Conservation (phyloP, 1,140 invertebrate genomes). For the Drosophila serrata region DNA sequence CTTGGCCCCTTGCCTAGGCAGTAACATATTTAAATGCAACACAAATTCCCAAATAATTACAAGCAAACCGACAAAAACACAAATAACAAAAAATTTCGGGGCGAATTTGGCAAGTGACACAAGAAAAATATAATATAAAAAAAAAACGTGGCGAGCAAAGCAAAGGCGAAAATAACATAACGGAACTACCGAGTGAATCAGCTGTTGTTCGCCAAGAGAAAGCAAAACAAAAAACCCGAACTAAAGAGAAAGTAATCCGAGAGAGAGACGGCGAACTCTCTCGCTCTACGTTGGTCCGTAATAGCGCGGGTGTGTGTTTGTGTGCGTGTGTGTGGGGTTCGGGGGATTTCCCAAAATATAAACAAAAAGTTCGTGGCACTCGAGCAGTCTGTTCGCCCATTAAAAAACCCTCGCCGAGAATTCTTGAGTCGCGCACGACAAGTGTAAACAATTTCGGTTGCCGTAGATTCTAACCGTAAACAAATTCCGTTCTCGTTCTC, state of each 20-base stretch:
- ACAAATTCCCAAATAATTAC: slow-evolving; percentile 38
- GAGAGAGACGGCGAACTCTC: slow-evolving; percentile 17
- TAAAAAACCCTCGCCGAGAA: slow-evolving; percentile 26
- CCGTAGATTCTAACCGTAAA: slow-evolving; percentile 23
- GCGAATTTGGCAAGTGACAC: slow-evolving; percentile 40
- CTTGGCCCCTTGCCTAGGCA: slow-evolving; percentile 33
- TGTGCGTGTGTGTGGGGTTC: not conserved
- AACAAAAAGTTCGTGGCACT: slow-evolving; percentile 41
- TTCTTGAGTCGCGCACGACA: slow-evolving; percentile 19
- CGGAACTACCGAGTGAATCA: slow-evolving; percentile 53
- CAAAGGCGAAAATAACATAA: slow-evolving; percentile 22
- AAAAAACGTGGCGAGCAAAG: slow-evolving; percentile 34
- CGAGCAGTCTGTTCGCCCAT: slow-evolving; percentile 41
- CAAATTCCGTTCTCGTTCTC: slow-evolving; percentile 20
- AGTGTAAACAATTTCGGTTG: slow-evolving; percentile 27
- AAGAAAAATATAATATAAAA: not conserved
- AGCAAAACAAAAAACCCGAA: slow-evolving; percentile 53
- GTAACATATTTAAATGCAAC: slow-evolving; percentile 32
- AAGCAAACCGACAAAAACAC: slow-evolving; percentile 15
- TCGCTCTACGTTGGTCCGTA: slow-evolving; percentile 15
- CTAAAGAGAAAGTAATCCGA: slow-evolving; percentile 7
- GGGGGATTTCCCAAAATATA: slow-evolving; percentile 31
- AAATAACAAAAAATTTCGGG: slow-evolving; percentile 4
- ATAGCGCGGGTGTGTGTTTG: not conserved
- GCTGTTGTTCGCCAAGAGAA: slow-evolving; percentile 54